Percentiles rank a stretch among this genome's conserved stretches.
Conservation (phyloP, 2,113 vertebrate genomes). For the Paradisaea rubra region DNA sequence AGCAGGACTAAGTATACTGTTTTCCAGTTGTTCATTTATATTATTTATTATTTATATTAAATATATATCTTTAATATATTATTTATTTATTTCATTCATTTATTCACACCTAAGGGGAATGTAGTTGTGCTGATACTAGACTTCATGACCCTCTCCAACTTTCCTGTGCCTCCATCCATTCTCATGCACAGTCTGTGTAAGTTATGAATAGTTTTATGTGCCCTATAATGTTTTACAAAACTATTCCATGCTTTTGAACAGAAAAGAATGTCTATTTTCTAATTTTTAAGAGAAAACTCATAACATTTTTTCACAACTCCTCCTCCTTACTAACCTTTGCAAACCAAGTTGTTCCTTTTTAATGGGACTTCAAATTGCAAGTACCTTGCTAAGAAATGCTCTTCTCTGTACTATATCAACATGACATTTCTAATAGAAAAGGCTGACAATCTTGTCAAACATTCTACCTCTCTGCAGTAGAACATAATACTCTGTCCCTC, state of each 20-base stretch:
- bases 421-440: not conserved
- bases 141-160: not conserved
- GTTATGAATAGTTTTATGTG: not conserved
- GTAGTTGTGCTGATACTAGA: not conserved
- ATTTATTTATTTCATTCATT: no score
- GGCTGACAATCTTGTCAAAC: not conserved
- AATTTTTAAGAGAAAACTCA: not conserved
- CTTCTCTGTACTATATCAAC: not conserved
- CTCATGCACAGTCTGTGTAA: not conserved
- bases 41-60: no score
- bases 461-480: not conserved
- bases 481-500: not conserved
- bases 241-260: not conserved
- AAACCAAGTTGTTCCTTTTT: not conserved
- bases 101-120: not conserved
- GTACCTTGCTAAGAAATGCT: not conserved
- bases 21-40: not conserved
- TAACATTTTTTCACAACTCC: not conserved
- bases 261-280: not conserved
- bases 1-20: not conserved
- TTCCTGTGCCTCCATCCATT: not conserved
- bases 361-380: not conserved
- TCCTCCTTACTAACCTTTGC: not conserved
- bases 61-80: no score
- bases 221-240: not conserved